These are phyloP conservation scores for Furnarius figulus DNA, from an alignment of 2,113 vertebrate genomes.

Conservation along the genomic window DNA sequence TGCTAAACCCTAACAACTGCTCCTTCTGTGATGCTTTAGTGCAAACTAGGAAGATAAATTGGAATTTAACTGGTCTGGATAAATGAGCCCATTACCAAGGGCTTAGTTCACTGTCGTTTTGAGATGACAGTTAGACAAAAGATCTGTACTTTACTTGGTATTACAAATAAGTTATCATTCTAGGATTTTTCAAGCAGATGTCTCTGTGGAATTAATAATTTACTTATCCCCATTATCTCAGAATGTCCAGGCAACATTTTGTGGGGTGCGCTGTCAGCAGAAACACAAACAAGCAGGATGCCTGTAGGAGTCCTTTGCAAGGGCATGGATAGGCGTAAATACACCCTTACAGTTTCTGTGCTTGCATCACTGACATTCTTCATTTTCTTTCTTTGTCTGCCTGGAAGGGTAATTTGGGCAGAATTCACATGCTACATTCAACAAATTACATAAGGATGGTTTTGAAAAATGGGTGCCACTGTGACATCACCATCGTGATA, in stretches of 20 bases:
- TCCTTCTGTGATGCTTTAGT: not conserved
- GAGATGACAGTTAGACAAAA: slow-evolving; percentile 41
- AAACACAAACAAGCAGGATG: not conserved
- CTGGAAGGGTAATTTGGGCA: not conserved
- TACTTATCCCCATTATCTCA: not conserved
- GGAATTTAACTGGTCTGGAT: slow-evolving; percentile 8
- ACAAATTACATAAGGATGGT: not conserved
- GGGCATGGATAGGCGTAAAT: not conserved
- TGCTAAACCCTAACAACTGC: not conserved
- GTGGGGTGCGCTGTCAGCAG: not conserved
- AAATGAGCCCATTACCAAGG: slow-evolving; percentile 27
- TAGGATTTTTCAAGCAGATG: not conserved
- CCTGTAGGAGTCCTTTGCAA: not conserved
- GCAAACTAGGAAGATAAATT: slow-evolving; percentile 41
- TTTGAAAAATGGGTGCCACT: not conserved
- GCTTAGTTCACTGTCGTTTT: slow-evolving; percentile 26
- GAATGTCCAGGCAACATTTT: not conserved
- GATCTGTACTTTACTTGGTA: slow-evolving; percentile 8
- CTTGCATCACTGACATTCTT: not conserved
- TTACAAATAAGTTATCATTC: not conserved
- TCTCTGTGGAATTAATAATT: not conserved
- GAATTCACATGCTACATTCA: not conserved
- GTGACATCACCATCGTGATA: not conserved
- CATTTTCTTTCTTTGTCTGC: not conserved
- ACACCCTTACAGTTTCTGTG: not conserved